Evolutionary conservation across 2,113 vertebrate species (phyloP).

Genomic region (Dermatemys mawii): DNA sequence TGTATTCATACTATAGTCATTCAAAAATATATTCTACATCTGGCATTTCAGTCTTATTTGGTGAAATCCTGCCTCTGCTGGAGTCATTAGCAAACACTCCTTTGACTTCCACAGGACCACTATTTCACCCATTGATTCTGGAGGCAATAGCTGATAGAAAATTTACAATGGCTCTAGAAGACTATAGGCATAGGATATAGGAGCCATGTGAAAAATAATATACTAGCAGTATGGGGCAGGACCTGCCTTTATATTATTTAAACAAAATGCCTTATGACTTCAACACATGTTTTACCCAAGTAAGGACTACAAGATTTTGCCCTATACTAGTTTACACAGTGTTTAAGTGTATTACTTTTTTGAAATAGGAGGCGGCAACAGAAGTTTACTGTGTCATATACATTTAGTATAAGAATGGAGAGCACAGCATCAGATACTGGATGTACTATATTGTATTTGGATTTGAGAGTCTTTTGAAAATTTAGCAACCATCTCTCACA

Average conservation of each 20-base stretch:
- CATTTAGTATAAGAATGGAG: neutral
- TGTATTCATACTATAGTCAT: neutral
- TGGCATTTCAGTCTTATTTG: neutral
- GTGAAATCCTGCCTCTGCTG: neutral
- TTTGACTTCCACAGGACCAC: neutral
- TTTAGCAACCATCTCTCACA: neutral
- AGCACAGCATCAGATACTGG: neutral
- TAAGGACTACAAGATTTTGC: neutral
- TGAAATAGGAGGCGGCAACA: neutral
- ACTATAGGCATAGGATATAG: too few species aligned
- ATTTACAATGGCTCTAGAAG: neutral
- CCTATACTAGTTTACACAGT: neutral
- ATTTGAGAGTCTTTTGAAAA: neutral
- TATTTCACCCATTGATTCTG: neutral
- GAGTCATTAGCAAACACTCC: neutral
- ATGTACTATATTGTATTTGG: neutral
- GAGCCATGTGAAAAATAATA: neutral
- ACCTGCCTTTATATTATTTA: neutral
- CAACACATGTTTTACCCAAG: neutral
- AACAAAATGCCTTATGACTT: neutral
- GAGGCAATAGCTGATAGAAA: neutral
- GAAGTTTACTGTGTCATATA: neutral
- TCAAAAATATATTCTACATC: neutral
- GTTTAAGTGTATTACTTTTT: neutral
- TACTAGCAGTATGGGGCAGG: neutral